phyloP scores from a whole-genome alignment of 2,797 vertebrate species.

The Pseudotriccus pelzelni region DNA sequence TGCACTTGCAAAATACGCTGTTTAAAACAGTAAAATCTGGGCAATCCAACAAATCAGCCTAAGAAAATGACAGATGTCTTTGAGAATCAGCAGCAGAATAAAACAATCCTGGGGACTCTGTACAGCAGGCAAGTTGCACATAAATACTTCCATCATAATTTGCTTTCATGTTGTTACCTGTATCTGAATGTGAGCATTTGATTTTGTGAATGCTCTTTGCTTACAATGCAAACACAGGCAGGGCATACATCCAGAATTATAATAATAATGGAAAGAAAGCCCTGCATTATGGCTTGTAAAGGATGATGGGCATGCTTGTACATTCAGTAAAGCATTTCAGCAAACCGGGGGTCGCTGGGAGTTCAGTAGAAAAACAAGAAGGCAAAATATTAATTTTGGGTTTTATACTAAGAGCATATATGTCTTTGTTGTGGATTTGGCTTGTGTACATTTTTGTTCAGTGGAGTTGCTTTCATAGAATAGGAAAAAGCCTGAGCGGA shows the following conservation, averaged over 20 bases:
- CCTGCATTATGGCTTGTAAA: neutral
- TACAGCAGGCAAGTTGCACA: neutral
- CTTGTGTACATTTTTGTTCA: neutral
- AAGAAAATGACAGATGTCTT: neutral
- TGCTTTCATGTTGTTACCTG: neutral
- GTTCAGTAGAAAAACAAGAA: neutral
- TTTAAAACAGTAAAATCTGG: neutral
- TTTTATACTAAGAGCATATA: neutral
- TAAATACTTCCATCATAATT: neutral
- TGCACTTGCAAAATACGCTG: neutral
- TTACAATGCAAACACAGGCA: neutral
- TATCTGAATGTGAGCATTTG: neutral
- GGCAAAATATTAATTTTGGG: neutral
- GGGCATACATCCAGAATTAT: neutral
- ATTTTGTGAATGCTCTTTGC: neutral
- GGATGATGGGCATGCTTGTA: neutral
- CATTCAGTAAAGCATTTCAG: neutral
- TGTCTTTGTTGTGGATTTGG: neutral
- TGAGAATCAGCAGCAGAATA: neutral
- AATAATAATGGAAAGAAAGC: neutral
- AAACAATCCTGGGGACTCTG: neutral
- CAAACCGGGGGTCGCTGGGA: rapidly evolving
- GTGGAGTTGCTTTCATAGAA: neutral
- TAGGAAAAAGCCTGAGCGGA: neutral
- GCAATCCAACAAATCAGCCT: neutral